Conservation (phyloP, 2,888 invertebrate genomes). For the Agrypnus murinus region DNA sequence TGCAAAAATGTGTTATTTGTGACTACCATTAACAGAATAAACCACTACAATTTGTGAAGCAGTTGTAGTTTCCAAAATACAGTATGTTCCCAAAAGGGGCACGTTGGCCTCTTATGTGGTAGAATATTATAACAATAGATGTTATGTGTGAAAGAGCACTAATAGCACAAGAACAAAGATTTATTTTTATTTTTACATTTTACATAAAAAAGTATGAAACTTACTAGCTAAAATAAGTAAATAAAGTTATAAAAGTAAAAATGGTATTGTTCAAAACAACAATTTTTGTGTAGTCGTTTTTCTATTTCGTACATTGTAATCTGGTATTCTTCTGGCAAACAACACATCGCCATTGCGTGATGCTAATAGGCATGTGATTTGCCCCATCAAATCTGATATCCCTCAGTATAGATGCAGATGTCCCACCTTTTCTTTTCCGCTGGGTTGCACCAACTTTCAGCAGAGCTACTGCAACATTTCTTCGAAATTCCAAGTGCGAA, state of each 20-base stretch:
- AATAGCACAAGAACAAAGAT: background rate
- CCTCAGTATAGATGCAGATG: background rate
- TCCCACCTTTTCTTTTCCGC: background rate
- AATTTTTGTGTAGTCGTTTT: background rate
- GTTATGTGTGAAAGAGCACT: too few relatives aligned
- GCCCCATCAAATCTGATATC: background rate
- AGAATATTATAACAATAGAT: background rate
- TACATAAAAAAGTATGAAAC: too few relatives aligned
- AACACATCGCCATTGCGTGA: background rate
- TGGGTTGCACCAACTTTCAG: conserved; percentile 5
- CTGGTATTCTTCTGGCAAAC: background rate
- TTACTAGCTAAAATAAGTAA: too few relatives aligned
- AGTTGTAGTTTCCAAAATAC: conserved; percentile 1
- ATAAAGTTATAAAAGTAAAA: background rate
- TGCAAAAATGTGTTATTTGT: too few relatives aligned
- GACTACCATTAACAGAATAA: too few relatives aligned
- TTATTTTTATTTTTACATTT: background rate
- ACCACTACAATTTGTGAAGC: background rate
- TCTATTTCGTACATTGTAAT: background rate
- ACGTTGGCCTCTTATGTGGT: background rate
- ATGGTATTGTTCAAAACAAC: conserved; percentile 2
- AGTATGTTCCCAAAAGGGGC: background rate
- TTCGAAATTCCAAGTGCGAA: too few relatives aligned
- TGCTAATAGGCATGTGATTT: background rate
- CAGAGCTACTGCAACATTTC: background rate